These are phyloP conservation scores for Enhydra lutris DNA, from an alignment of 2,113 vertebrate species.

Conservation along the genomic window DNA sequence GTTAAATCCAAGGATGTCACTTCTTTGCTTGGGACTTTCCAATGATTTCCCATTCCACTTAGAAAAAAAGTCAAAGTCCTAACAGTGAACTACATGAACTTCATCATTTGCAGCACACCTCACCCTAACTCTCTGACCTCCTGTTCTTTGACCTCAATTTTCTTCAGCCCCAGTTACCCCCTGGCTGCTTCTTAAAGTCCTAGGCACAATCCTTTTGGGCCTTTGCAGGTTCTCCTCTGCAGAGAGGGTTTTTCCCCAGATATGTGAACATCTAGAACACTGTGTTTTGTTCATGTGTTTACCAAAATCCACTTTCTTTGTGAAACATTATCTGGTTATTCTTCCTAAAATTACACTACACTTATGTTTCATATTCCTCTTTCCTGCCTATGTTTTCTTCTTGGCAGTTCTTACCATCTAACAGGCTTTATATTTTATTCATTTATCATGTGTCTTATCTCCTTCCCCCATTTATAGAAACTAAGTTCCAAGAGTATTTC, in stretches of 20 bases:
- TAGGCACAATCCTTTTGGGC: not conserved
- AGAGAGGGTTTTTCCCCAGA: not conserved
- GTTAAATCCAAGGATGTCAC: not conserved
- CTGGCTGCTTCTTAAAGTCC: not conserved
- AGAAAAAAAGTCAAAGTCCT: not conserved
- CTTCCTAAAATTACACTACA: not conserved
- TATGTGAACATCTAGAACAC: not conserved
- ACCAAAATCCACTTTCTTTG: not conserved
- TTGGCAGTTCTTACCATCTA: not conserved
- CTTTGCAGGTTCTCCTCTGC: not conserved
- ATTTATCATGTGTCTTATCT: not conserved
- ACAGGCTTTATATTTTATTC: not conserved
- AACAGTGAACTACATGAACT: not conserved
- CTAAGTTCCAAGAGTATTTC: not conserved
- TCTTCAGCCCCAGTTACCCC: rapidly evolving
- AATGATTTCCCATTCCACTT: not conserved
- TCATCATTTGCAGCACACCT: not conserved
- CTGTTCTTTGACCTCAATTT: not conserved
- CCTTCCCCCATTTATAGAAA: not conserved
- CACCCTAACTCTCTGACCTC: not conserved
- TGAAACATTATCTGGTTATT: not conserved
- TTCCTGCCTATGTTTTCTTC: not conserved
- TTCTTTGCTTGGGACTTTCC: not conserved
- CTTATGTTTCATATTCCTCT: not conserved
- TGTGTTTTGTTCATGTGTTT: not conserved